A percentile compares a stretch with the other conserved stretches of the same genome.
phyloP scores from a whole-genome alignment of 2,113 vertebrate genomes.

The Rhabdomys dilectus region DNA sequence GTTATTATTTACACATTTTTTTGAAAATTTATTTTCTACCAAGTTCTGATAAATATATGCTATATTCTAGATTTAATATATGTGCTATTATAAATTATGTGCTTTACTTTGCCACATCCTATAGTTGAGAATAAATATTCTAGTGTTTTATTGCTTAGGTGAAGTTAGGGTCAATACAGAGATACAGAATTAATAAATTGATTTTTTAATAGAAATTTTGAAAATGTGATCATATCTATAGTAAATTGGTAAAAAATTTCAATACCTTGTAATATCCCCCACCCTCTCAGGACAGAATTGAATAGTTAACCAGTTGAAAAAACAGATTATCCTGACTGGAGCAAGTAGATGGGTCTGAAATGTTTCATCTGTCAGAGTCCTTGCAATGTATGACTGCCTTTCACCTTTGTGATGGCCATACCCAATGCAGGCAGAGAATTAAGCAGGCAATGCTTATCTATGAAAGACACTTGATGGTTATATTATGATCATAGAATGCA shows the following conservation, averaged over 20 bases:
- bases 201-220: not conserved
- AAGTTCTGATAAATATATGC: constrained; percentile 51
- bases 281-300: not conserved
- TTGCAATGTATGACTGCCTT: not conserved
- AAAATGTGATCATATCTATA: not conserved
- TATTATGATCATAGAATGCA: not conserved
- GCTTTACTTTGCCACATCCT: not conserved
- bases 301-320: constrained; percentile 16
- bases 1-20: constrained; percentile 25
- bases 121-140: not conserved
- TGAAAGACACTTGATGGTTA: not conserved
- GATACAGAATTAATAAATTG: not conserved
- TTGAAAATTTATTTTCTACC: constrained; percentile 38
- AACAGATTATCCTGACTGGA: not conserved
- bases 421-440: not conserved
- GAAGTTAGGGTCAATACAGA: not conserved
- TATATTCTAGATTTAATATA: constrained; percentile 44
- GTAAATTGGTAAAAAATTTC: not conserved
- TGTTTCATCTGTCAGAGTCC: not conserved
- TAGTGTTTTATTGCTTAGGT: constrained; percentile 17
- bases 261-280: not conserved
- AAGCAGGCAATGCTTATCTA: not conserved
- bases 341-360: not conserved
- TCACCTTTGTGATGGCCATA: not conserved
- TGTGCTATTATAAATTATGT: not conserved